Conservation (phyloP, 2,888 invertebrate species). For the Antheraea assamensis region DNA sequence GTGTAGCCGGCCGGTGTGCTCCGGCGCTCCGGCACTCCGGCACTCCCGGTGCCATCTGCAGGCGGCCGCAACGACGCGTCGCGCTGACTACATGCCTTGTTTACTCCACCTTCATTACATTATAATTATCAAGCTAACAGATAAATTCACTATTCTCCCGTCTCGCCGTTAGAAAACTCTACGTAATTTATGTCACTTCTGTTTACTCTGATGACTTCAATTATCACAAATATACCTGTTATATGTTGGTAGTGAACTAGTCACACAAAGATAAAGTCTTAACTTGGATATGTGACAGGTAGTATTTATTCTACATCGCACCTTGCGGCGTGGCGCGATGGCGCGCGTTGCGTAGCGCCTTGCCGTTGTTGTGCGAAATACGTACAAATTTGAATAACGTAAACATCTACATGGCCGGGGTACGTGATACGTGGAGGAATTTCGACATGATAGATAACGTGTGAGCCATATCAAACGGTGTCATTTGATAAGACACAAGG, state of each 20-base stretch:
- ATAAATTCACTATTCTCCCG: constrained; percentile 50
- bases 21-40: constrained; percentile 41
- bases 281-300: background rate
- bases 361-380: constrained; percentile 1
- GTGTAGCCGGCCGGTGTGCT: constrained; percentile 48
- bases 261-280: background rate
- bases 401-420: constrained; percentile 40
- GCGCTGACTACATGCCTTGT: constrained; percentile 55
- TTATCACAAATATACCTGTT: background rate
- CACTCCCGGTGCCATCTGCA: background rate
- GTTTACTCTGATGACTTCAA: background rate
- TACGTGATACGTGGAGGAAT: constrained; percentile 76
- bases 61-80: constrained; percentile 37
- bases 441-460: constrained; percentile 79
- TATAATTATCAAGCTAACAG: constrained; percentile 65
- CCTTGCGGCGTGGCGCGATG: background rate
- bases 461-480: constrained; percentile 77
- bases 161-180: background rate
- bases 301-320: background rate
- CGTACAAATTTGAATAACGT: constrained; percentile 2
- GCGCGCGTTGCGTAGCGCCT: no score
- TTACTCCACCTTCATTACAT: constrained; percentile 75
- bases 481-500: constrained; percentile 77
- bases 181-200: constrained; percentile 8
- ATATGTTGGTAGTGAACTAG: background rate